Conservation (phyloP, 2,113 vertebrate species). For the Malaclemys terrapin region DNA sequence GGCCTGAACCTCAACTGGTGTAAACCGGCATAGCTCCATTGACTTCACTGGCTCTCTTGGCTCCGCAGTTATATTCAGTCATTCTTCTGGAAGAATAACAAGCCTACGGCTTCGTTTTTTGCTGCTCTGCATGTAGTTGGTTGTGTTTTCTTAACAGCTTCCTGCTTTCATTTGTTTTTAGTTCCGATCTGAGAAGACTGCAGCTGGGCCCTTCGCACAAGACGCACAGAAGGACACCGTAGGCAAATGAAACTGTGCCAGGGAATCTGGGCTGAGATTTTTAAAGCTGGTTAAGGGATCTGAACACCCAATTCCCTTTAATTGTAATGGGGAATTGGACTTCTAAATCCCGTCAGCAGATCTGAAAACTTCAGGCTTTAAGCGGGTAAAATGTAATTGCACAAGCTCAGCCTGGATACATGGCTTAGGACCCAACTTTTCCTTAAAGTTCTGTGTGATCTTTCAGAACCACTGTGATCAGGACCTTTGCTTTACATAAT, state of each 20-base stretch:
- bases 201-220: neutral
- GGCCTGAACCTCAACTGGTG: neutral
- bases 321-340: neutral
- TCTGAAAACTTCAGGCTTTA: neutral
- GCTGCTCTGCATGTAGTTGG: rapidly evolving
- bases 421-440: neutral
- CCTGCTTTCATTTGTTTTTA: neutral
- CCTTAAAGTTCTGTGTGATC: neutral
- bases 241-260: neutral
- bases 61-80: neutral
- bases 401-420: neutral
- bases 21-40: rapidly evolving
- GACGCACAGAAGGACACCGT: neutral
- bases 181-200: neutral
- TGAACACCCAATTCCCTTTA: neutral
- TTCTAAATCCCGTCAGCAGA: neutral
- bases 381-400: neutral
- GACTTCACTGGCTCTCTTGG: neutral
- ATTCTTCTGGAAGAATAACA: neutral
- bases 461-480: neutral
- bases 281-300: neutral
- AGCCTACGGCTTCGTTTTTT: neutral
- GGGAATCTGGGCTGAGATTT: neutral
- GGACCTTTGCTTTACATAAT: neutral
- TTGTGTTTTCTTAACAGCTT: neutral